phyloP scores from a whole-genome alignment of 1,140 invertebrate species.

The Microvelia longipes region DNA sequence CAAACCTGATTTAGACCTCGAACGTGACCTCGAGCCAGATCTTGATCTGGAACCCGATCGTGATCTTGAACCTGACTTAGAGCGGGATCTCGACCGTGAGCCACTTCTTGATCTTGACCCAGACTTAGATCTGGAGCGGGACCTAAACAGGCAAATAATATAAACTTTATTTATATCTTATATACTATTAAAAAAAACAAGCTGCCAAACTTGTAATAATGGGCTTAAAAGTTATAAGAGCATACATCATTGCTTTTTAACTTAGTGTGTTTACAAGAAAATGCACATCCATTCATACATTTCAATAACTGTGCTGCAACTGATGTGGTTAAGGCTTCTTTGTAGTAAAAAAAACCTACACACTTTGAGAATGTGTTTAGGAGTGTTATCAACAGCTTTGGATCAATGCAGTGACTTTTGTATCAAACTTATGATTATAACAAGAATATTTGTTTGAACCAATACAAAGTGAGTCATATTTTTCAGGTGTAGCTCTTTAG shows the following conservation, averaged over 20 bases:
- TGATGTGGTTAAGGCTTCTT: too few species aligned
- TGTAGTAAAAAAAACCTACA: too few species aligned
- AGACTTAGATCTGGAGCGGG: not conserved
- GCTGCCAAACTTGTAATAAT: not conserved
- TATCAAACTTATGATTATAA: conserved; percentile 4
- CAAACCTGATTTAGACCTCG: conserved; percentile 27
- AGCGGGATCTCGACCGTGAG: conserved; percentile 19
- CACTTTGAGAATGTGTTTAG: too few species aligned
- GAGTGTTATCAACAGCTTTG: too few species aligned
- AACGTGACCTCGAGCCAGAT: conserved; percentile 19
- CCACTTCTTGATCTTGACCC: not conserved
- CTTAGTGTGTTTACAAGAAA: too few species aligned
- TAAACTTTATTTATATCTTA: conserved; percentile 27
- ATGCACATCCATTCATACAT: too few species aligned
- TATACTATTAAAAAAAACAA: conserved; percentile 17
- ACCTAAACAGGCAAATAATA: conserved; percentile 7
- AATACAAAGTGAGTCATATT: too few species aligned
- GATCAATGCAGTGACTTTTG: too few species aligned
- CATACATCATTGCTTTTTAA: too few species aligned
- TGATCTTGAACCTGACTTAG: conserved; percentile 18
- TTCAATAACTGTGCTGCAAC: too few species aligned
- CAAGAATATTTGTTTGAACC: not conserved
- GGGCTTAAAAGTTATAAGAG: not conserved
- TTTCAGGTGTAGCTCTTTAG: not conserved
- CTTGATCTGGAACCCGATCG: conserved; percentile 23